A percentile compares a stretch with the other conserved stretches of the same genome.
Evolutionary conservation across 1,140 invertebrate species (phyloP).

Genomic region (Cyphomyrmex costatus): DNA sequence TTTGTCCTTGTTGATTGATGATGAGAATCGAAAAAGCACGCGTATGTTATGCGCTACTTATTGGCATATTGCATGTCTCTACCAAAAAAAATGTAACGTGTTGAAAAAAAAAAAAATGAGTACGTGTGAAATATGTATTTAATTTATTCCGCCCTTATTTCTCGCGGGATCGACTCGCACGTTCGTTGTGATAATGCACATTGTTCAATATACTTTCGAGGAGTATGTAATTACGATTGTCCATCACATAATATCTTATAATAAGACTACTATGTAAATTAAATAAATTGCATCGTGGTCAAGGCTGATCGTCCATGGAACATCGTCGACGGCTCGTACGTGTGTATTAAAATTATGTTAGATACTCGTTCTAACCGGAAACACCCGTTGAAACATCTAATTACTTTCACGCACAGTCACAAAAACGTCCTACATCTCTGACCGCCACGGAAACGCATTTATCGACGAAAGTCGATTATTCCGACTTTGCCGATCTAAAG

Average conservation of each 20-base stretch:
- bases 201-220: not conserved
- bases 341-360: not conserved
- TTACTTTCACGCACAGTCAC: constrained; percentile 41
- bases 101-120: not conserved
- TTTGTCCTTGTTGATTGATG: constrained; percentile 21
- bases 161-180: too few species aligned
- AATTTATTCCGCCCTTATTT: constrained; percentile 19
- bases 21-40: not conserved
- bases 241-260: not conserved
- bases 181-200: not conserved
- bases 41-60: not conserved
- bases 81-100: not conserved
- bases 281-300: constrained; percentile 34
- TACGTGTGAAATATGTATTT: not conserved
- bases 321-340: constrained; percentile 11
- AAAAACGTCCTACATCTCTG: constrained; percentile 37
- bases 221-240: not conserved
- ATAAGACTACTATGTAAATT: not conserved
- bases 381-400: constrained; percentile 36
- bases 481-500: constrained; percentile 29
- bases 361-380: constrained; percentile 19
- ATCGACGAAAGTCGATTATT: constrained; percentile 57
- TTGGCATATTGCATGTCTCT: not conserved
- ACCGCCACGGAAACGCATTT: constrained; percentile 29
- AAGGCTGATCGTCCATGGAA: constrained; percentile 28